Base-by-base conservation (phyloP, 2,797 vertebrate genomes). In the Gorsachius magnificus region DNA sequence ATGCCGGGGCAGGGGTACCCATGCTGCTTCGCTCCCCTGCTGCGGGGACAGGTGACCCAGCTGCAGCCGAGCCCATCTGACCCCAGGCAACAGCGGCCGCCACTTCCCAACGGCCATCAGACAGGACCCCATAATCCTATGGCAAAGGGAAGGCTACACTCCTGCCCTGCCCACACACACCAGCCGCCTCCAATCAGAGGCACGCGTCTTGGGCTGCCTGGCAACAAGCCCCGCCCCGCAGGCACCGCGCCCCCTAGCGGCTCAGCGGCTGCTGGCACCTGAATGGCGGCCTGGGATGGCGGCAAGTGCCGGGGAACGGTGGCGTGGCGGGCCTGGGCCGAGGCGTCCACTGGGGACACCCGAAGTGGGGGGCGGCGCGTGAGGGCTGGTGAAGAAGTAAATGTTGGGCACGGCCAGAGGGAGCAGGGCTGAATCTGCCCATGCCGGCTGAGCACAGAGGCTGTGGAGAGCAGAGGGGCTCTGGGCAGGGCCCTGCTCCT, bases 291-390 rank as follows among this genome's bases (percentile, higher is more conserved):
- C 29, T 21, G 46, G 14, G 14, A 8, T 4, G 33, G 38, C 7
- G 6, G 50, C 7, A 2, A 3, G 11, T 28, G 4, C 5, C 4
- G 1, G 24, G 36, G 10, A 20, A 9, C n/a, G 11, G 2, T 31
- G 17, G 19, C 14, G 1, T 4, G 5, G 21, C 6, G 4, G 22
- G 10, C 21, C 50, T 6, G 25, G 41, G 35, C 24, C 21, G 36
- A n/a, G 29, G 10, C 3, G 8, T 13, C 16, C 7, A 6, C 50
- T 2, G 6, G 6, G 29, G 31, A 8, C 5, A 7, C 17, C 18
- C 28, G 36, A 11, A 31, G 41, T 6, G 43, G 20, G 51, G 5
- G 11, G 7, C 17, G 43, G n/a, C 2, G 4, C 13, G 25, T 7
- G 16, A 20, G 61, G 35, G 13, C 35, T 13, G 36, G 41, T 25